Percentiles rank a stretch among this genome's conserved stretches.
phyloP scores from a whole-genome alignment of 2,888 invertebrate species.

The Rhingia campestris region DNA sequence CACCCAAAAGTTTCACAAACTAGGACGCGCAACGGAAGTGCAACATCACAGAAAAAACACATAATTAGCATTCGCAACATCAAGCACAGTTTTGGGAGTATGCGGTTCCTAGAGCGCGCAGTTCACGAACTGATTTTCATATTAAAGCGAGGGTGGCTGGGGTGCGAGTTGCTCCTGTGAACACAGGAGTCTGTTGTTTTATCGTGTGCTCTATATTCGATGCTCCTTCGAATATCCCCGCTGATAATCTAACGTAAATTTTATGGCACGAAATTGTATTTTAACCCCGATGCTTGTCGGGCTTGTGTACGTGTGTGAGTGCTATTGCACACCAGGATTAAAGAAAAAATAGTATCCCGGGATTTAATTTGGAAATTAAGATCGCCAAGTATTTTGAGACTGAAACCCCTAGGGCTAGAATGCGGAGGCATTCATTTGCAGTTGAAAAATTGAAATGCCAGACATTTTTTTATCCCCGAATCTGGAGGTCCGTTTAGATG shows the following conservation, averaged over 20 bases:
- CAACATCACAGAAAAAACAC: slow-evolving; percentile 68
- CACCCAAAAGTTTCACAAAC: slow-evolving; percentile 54
- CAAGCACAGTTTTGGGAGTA: slow-evolving; percentile 43
- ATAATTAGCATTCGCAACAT: slow-evolving; percentile 71
- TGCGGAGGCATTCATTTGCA: slow-evolving; percentile 24
- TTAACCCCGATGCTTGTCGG: slow-evolving; percentile 16
- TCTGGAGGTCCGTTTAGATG: no score
- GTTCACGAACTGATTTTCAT: slow-evolving; percentile 54
- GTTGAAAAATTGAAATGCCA: slow-evolving; percentile 43
- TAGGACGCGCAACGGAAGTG: slow-evolving; percentile 68
- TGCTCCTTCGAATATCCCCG: slow-evolving; percentile 56
- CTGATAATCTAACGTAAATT: slow-evolving; percentile 68
- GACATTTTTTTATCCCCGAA: no score
- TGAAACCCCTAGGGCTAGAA: slow-evolving; percentile 38
- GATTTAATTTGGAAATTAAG: slow-evolving; percentile 66
- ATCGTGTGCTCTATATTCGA: slow-evolving; percentile 48
- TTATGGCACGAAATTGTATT: slow-evolving; percentile 61
- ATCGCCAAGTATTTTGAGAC: slow-evolving; percentile 47
- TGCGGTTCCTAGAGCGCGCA: slow-evolving; percentile 30
- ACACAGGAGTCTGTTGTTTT: slow-evolving; percentile 43
- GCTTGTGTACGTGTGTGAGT: not conserved
- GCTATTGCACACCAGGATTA: slow-evolving; percentile 45
- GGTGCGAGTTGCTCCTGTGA: not conserved
- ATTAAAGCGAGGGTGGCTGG: slow-evolving; percentile 17
- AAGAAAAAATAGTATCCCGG: slow-evolving; percentile 35